A percentile compares a stretch with the other conserved stretches of the same genome.
phyloP scores from a whole-genome alignment of 2,888 invertebrate species.

The Tuberolachnus salignus region DNA sequence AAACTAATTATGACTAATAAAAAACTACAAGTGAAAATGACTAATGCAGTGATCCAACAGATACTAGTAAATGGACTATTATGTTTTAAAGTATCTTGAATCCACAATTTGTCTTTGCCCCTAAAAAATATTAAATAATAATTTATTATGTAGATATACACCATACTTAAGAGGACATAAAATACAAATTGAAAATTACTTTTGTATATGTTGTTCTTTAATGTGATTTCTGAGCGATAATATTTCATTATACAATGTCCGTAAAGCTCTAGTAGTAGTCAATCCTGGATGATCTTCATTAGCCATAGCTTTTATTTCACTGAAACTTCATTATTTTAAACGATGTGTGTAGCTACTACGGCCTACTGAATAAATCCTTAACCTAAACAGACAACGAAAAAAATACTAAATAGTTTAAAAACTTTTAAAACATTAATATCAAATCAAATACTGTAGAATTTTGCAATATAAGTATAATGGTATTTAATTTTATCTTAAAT shows the following conservation, averaged over 20 bases:
- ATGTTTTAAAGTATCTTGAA: constrained; percentile 65
- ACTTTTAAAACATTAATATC: too few species aligned
- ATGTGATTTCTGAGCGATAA: constrained; percentile 68
- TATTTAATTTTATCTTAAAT: too few species aligned
- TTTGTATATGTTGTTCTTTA: constrained; percentile 38
- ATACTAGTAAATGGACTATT: constrained; percentile 70
- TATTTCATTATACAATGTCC: constrained; percentile 75
- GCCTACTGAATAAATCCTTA: not conserved
- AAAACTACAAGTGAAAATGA: constrained; percentile 67
- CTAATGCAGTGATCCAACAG: constrained; percentile 71
- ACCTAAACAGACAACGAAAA: too few species aligned
- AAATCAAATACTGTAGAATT: too few species aligned
- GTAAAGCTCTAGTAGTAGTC: constrained; percentile 73
- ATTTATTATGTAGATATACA: not conserved
- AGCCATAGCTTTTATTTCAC: constrained; percentile 23
- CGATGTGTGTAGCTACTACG: not conserved
- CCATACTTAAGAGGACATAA: not conserved
- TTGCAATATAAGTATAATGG: too few species aligned
- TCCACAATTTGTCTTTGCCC: constrained; percentile 46
- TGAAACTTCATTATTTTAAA: constrained; percentile 28
- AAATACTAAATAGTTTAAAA: too few species aligned
- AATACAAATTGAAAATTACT: constrained; percentile 16
- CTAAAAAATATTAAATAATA: constrained; percentile 15
- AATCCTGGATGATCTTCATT: constrained; percentile 64
- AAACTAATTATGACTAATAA: constrained; percentile 65